Evolutionary conservation across 2,797 vertebrate genomes (phyloP).

Genomic region (Thamnophis elegans): DNA sequence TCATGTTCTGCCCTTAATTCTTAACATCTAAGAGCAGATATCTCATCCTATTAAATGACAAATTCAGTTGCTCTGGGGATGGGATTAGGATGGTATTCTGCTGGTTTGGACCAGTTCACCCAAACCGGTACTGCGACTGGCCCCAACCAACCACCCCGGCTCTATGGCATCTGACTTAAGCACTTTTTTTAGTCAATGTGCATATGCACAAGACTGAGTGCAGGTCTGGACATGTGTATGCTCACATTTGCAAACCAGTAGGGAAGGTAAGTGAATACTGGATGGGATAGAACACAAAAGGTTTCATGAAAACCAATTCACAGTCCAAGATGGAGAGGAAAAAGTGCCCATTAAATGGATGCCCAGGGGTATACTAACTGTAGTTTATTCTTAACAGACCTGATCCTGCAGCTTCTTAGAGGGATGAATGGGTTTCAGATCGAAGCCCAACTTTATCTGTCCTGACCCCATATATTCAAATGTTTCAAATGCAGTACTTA

Average conservation of each 20-base stretch:
- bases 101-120: too few species aligned
- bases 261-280: too few species aligned
- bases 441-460: neutral
- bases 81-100: too few species aligned
- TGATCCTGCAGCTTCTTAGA: neutral
- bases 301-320: neutral
- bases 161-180: too few species aligned
- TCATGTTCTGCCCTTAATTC: neutral
- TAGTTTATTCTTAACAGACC: neutral
- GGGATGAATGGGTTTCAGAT: neutral
- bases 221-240: too few species aligned
- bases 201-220: too few species aligned
- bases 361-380: neutral
- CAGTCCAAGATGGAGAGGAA: neutral
- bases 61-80: neutral
- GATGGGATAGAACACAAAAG: neutral
- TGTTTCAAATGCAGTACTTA: neutral
- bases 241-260: too few species aligned
- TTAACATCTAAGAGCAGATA: neutral
- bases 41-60: neutral
- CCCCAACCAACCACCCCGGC: too few species aligned
- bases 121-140: too few species aligned
- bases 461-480: neutral
- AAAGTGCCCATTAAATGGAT: neutral
- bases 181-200: too few species aligned